Base-by-base conservation (phyloP, 2,797 vertebrate species). In the Oryzias dopingdopingensis region DNA sequence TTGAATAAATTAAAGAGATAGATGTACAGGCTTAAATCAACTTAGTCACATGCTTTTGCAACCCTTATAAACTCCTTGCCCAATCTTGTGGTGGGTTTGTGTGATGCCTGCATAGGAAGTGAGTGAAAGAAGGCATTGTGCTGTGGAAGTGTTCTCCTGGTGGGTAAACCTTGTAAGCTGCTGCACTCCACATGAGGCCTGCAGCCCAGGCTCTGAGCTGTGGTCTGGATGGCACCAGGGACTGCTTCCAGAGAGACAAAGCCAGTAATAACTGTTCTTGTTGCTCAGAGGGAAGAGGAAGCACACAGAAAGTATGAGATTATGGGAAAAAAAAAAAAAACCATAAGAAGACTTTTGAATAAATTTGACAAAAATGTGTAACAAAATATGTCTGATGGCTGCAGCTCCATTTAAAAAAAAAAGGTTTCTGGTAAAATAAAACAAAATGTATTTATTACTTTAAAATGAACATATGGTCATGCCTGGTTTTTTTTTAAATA, bases 41-140 rank as follows among this genome's bases (percentile, higher is more conserved):
- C 20, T 14, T 43, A 37, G 42, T 15, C 32, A 22, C 12, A 17
- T 8, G 2, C 67, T 14, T 14, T 12, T 32, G 22, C 53, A 52
- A 52, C 41, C 45, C 24, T 17, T 52, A 42, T 67, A 81, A 83
- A 80, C 58, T 74, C 77, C 70, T 65, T 62, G 54, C 73, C 70
- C 67, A 69, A 62, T 78, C 80, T 78, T 63, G 63, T 59, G 59
- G 66, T 76, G 65, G 65, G 67, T 66, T 78, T 85, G 72, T 79
- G 68, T 79, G 77, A 81, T 61, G 70, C 80, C 77, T 71, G 49
- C 65, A 52, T 45, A 77, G 74, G 73, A 67, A 54, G 62, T 74
- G 40, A 18, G 64, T 91, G 83, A 91, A 92, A 90, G 86, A 82
- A 74, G 81, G 82, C 84, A 89, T 92, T 92, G 91, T 91, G 82